Percentiles rank a stretch among this genome's conserved stretches.
Conservation (phyloP, 2,113 vertebrate genomes). For the Anas platyrhynchos region DNA sequence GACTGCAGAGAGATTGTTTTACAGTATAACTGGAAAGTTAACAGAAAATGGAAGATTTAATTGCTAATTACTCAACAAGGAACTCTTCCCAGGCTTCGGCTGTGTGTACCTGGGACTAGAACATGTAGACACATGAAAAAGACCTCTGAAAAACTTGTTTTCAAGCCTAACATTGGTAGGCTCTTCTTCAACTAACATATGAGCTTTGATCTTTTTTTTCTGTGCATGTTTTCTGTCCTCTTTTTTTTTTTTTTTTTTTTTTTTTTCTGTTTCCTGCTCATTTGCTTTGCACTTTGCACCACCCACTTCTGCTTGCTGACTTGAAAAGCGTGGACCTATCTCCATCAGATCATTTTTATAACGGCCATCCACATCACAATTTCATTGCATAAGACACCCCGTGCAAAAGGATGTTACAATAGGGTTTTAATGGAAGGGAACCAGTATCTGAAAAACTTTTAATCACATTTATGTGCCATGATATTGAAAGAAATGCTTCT, state of each 20-base stretch:
- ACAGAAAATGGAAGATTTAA: not conserved
- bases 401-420: not conserved
- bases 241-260: not conserved
- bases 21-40: not conserved
- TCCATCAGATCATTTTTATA: not conserved
- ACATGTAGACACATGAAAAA: fast-evolving
- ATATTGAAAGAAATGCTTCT: not conserved
- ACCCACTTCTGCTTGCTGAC: not conserved
- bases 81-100: not conserved
- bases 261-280: not conserved
- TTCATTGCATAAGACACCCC: not conserved
- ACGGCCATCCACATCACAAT: not conserved
- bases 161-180: not conserved
- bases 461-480: not conserved
- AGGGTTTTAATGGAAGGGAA: not conserved
- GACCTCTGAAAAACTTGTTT: not conserved
- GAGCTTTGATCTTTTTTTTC: not conserved
- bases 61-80: fast-evolving
- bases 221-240: not conserved
- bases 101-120: not conserved
- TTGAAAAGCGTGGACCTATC: not conserved
- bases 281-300: not conserved
- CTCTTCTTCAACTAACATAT: not conserved
- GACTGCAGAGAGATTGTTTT: not conserved
- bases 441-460: not conserved